phyloP scores from a whole-genome alignment of 2,888 invertebrate species.

The Geotrupes spiniger region DNA sequence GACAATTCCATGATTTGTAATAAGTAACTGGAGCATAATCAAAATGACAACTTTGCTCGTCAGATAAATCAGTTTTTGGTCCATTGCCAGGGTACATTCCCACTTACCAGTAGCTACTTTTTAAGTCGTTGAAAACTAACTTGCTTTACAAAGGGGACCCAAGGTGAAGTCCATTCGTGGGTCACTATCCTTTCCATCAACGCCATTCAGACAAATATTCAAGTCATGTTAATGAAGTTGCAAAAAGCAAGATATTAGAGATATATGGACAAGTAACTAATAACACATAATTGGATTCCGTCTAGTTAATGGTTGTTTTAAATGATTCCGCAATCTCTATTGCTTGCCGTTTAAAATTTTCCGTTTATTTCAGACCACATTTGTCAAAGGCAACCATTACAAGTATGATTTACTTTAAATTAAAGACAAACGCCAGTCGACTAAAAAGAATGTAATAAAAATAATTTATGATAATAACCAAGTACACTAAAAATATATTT shows the following conservation, averaged over 20 bases:
- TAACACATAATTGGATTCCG: conserved; percentile 12
- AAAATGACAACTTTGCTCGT: no score
- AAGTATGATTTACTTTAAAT: not conserved
- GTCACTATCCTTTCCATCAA: no score
- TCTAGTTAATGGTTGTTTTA: conserved; percentile 5
- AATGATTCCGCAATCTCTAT: conserved; percentile 4
- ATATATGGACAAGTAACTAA: conserved; percentile 7
- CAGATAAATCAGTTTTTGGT: no score
- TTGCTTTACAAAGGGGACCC: no score
- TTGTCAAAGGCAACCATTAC: not conserved
- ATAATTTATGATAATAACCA: conserved; percentile 3
- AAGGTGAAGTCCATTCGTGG: no score
- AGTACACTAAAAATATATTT: conserved; percentile 1
- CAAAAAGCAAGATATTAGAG: not conserved
- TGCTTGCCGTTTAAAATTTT: conserved; percentile 1
- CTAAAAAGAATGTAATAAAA: no score
- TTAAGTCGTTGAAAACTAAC: no score
- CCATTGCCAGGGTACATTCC: no score
- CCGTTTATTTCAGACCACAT: not conserved
- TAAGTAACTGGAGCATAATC: no score
- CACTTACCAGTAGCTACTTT: no score
- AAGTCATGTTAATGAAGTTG: not conserved
- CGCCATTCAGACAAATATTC: no score
- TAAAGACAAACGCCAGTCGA: not conserved
- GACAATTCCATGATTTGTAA: no score